A percentile compares a stretch with the other conserved stretches of the same genome.
Conservation (phyloP, 2,113 vertebrate species). For the Carassius gibelio region DNA sequence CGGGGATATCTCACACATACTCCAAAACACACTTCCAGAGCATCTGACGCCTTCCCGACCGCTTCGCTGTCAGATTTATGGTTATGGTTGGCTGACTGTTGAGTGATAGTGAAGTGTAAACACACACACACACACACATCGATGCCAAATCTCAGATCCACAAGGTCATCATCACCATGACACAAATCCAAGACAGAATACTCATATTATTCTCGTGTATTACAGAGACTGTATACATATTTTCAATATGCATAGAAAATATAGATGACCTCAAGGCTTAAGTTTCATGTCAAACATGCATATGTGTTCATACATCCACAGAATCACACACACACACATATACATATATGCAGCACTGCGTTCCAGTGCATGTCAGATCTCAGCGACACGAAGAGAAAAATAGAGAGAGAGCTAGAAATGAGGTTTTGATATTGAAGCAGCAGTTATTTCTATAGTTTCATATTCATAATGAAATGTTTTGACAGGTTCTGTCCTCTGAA, state of each 20-base stretch:
- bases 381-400: neutral
- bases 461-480: constrained; percentile 1
- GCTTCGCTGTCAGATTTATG: constrained; percentile 50
- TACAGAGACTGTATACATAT: neutral
- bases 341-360: neutral
- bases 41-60: neutral
- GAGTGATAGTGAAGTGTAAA: constrained; percentile 43
- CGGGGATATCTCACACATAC: constrained; percentile 26
- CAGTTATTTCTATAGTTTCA: neutral
- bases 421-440: neutral
- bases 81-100: constrained; percentile 52
- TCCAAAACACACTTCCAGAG: constrained; percentile 2
- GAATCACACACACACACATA: neutral
- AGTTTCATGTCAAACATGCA: neutral
- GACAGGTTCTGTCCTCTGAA: constrained; percentile 7
- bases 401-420: neutral
- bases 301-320: neutral
- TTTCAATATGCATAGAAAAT: neutral
- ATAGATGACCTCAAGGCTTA: constrained; percentile 18
- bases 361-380: constrained; percentile 14
- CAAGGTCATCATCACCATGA: constrained; percentile 8
- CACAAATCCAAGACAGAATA: neutral
- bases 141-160: constrained; percentile 28
- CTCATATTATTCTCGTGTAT: neutral
- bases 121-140: constrained; percentile 22